These are phyloP conservation scores for Corythornis leucogaster DNA, from an alignment of 2,797 vertebrate genomes.

Conservation along the genomic window DNA sequence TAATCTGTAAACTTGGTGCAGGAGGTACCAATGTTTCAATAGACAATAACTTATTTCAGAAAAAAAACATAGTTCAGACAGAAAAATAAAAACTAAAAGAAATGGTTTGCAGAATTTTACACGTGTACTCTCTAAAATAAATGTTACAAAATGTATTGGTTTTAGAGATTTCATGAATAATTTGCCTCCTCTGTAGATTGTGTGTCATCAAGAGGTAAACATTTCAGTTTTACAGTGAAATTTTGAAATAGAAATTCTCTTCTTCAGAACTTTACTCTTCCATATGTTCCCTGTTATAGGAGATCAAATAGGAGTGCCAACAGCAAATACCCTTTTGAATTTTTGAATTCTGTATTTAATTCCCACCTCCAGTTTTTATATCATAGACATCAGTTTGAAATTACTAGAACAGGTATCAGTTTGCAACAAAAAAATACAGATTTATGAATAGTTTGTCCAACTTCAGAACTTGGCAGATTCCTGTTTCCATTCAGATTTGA, in stretches of 20 bases:
- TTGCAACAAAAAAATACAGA: not conserved
- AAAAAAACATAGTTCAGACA: not conserved
- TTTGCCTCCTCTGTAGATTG: not conserved
- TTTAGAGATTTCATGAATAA: not conserved
- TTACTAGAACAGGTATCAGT: fast-evolving
- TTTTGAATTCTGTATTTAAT: not conserved
- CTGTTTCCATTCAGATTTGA: not conserved
- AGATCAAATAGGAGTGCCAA: not conserved
- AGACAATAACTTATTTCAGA: not conserved
- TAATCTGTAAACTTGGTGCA: not conserved
- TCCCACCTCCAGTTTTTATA: not conserved
- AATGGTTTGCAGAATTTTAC: not conserved
- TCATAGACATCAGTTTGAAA: too few relatives aligned
- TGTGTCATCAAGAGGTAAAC: not conserved
- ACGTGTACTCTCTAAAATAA: not conserved
- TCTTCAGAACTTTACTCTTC: not conserved
- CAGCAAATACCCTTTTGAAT: not conserved
- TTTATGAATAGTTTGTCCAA: not conserved
- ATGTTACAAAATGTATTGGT: not conserved
- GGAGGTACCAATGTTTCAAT: not conserved
- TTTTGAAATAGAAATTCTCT: not conserved
- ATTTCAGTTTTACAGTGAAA: not conserved
- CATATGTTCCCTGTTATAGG: not conserved
- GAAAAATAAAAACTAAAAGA: not conserved
- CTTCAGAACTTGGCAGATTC: not conserved